Percentiles rank a stretch among this genome's conserved stretches.
Conservation (phyloP, 64 coral and sea anemone genomes). For the Dendronephthya gigantea region DNA sequence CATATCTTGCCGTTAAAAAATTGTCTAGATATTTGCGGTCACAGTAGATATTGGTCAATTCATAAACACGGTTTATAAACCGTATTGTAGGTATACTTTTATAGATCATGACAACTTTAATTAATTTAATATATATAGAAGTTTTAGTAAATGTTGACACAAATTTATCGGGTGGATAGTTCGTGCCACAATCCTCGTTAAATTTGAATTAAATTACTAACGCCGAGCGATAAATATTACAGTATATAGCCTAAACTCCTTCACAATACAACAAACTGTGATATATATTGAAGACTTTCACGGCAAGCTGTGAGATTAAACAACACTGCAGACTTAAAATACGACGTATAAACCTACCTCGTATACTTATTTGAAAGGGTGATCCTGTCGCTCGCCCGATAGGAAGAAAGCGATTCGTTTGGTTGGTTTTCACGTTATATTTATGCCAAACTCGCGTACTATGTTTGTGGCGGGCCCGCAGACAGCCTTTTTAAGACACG, state of each 20-base stretch:
- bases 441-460: not conserved
- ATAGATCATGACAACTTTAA: not conserved
- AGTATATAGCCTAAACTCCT: not conserved
- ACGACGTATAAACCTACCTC: not conserved
- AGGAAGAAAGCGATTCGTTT: not conserved
- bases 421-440: not conserved
- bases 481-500: not conserved
- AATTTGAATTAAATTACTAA: not conserved
- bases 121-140: no score
- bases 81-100: not conserved
- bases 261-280: no score
- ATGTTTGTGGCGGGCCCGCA: not conserved
- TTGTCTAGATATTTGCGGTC: not conserved
- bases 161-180: not conserved
- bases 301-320: not conserved
- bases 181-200: not conserved
- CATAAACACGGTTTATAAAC: not conserved
- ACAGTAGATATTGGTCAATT: not conserved
- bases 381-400: not conserved
- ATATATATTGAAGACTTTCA: not conserved
- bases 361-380: not conserved
- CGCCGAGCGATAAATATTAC: not conserved
- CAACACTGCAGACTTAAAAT: not conserved
- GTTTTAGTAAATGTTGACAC: not conserved
- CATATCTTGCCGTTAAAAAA: not conserved